phyloP scores from a whole-genome alignment of 2,797 vertebrate species.

The Melanotaenia parkinsoni region DNA sequence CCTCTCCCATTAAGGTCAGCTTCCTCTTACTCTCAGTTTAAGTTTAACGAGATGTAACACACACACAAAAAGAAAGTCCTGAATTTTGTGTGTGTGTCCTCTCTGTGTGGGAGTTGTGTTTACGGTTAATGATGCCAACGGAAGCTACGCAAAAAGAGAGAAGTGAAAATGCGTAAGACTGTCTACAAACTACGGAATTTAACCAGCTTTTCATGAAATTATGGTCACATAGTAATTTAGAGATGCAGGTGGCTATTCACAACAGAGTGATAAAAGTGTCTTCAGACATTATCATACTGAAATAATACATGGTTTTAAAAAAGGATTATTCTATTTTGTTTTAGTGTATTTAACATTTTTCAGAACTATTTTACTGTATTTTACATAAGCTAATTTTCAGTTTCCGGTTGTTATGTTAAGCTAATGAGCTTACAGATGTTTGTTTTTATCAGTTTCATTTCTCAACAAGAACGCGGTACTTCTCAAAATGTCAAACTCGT shows the following conservation, averaged over 20 bases:
- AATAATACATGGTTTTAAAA: too few relatives aligned
- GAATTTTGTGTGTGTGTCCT: neutral
- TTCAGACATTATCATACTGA: neutral
- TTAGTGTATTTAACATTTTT: neutral
- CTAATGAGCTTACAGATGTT: too few relatives aligned
- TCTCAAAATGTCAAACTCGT: too few relatives aligned
- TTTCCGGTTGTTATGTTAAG: neutral
- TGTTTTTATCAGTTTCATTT: too few relatives aligned
- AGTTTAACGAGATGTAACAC: neutral
- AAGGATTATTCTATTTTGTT: too few relatives aligned
- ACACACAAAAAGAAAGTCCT: neutral
- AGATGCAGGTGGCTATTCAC: neutral
- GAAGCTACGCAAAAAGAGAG: neutral
- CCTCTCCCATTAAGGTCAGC: neutral
- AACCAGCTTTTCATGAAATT: neutral
- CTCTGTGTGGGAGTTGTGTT: conserved; percentile 8
- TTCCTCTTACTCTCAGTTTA: conserved; percentile 22
- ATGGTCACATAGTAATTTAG: neutral
- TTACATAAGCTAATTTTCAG: neutral
- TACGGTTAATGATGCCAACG: conserved; percentile 33
- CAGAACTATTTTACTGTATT: neutral
- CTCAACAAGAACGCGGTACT: too few relatives aligned
- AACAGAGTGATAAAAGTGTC: neutral
- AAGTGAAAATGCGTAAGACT: neutral
- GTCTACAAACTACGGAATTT: neutral